Conservation (phyloP, 2,888 invertebrate genomes). For the Zygogramma bicolorata region DNA sequence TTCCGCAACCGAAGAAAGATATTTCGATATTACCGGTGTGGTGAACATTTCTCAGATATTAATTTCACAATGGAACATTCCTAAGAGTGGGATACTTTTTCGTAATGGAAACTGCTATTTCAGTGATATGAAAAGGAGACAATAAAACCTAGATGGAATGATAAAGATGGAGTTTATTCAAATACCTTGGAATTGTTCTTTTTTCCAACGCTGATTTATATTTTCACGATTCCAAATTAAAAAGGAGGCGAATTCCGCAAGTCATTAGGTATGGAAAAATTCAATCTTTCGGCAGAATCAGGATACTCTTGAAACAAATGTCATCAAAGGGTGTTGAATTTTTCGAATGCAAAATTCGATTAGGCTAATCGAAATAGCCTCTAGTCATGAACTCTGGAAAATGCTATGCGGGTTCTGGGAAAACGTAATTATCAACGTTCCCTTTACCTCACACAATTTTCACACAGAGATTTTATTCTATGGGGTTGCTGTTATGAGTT, state of each 20-base stretch:
- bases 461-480: no score
- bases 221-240: neutral
- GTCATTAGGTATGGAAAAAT: neutral
- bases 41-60: neutral
- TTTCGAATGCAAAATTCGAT: conserved; percentile 32
- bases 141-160: neutral
- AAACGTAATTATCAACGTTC: neutral
- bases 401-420: neutral
- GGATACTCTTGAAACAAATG: no score
- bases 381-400: neutral
- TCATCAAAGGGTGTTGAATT: neutral
- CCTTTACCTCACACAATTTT: no score
- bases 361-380: conserved; percentile 30
- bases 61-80: neutral
- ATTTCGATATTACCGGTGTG: neutral
- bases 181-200: neutral
- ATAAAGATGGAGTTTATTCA: neutral
- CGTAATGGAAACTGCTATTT: neutral
- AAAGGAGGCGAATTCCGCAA: neutral
- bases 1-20: neutral
- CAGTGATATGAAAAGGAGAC: neutral
- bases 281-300: neutral
- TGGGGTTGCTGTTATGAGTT: no score
- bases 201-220: neutral
- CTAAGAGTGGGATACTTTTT: neutral